Base-by-base conservation (phyloP, 2,888 invertebrate genomes). In the Hylaea fasciaria region DNA sequence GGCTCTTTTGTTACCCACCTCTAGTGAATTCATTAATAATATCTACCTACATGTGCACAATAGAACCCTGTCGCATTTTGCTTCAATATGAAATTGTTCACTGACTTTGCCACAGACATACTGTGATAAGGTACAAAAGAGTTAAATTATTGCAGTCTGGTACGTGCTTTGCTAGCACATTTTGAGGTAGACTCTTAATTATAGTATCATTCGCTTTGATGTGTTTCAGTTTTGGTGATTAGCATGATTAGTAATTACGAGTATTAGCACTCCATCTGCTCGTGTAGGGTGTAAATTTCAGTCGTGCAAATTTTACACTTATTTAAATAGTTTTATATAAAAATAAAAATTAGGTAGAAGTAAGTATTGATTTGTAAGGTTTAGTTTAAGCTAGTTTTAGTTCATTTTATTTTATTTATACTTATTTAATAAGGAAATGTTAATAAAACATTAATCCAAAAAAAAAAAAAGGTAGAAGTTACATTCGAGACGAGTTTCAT, bases 1-100 rank as follows among this genome's bases (percentile, higher is more conserved):
- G 77, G 77, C 76, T 74, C 82, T 81, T 83, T 86, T 85, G 86
- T 84, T 83, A 81, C 80, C 79, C 82, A 75, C 72, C 57, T 66
- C 73, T 71, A 73, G 76, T 70, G 77, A 80, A 82, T 84, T 83
- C 77, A 83, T 84, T 86, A 78, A 70, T 62, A 68, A 64, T 63
- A 64, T 49, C 58, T 58, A 64, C 52, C 57, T 58, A 58, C 47
- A 52, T 53, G 43, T 17, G 22, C 58, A 32, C 40, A 32, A 44
- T 13, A 59, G 47, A 61, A 60, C 59, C 48, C 32, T 32, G 37
- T 37, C 13, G 29, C 12, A 44, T 53, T 28, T 28, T 54, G 22
- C 29, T 54, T 32, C 14, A 32, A 22, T 44, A 56, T 14, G 11
- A 46, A 48, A 40, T 28, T 54, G 59, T 40, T 45, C 11, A 32